Evolutionary conservation across 2,797 vertebrate species (phyloP).

Genomic region (Carcharodon carcharias): DNA sequence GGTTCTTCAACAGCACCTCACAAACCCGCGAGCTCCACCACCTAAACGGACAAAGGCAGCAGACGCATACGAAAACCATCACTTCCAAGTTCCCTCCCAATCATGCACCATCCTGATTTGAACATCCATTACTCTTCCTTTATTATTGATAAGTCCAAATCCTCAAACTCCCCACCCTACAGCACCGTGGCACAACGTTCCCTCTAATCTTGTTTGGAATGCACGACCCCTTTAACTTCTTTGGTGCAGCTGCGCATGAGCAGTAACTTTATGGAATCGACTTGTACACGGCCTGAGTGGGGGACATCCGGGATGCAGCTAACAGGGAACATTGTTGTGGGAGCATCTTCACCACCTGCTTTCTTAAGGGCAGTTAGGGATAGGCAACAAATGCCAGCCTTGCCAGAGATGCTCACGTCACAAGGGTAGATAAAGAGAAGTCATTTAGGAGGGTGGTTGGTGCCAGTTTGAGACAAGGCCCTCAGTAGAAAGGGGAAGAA

Average conservation of each 20-base stretch:
- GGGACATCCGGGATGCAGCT: background rate
- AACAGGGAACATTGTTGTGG: background rate
- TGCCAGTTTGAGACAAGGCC: background rate
- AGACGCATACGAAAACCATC: background rate
- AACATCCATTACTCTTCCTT: background rate
- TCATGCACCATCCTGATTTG: background rate
- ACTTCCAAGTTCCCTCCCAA: background rate
- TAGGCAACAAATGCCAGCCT: background rate
- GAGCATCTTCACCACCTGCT: background rate
- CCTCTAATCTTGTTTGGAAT: background rate
- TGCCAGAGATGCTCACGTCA: background rate
- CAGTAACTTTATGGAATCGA: too few relatives aligned
- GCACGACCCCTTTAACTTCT: background rate
- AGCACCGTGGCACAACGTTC: background rate
- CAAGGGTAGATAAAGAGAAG: background rate
- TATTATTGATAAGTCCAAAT: background rate
- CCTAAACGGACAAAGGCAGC: background rate
- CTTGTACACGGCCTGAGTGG: too few relatives aligned
- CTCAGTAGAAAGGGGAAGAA: background rate
- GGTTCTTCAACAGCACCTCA: background rate
- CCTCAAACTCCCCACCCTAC: background rate
- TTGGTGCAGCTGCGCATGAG: too few relatives aligned
- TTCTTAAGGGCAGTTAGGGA: background rate
- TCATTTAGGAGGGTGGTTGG: background rate
- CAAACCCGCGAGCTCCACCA: background rate